A percentile compares a stretch with the other conserved stretches of the same genome.
phyloP scores from a whole-genome alignment of 2,888 invertebrate species.

The Ommatoiulus sabulosus region DNA sequence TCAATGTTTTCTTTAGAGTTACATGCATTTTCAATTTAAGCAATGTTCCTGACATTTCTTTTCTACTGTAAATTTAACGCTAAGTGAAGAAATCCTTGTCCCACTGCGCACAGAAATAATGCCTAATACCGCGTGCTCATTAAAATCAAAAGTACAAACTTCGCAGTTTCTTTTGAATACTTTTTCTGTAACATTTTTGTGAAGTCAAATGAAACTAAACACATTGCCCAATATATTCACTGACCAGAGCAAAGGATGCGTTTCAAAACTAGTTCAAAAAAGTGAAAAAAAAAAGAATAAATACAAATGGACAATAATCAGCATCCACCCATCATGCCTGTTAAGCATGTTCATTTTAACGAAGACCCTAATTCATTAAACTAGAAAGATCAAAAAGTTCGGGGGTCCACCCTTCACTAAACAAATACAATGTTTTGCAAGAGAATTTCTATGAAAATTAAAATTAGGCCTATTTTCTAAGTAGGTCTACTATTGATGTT shows the following conservation, averaged over 20 bases:
- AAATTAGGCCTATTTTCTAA: not conserved
- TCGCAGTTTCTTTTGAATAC: not conserved
- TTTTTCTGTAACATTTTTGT: not conserved
- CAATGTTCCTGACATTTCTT: not conserved
- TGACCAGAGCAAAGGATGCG: not conserved
- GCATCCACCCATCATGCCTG: not conserved
- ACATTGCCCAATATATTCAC: not conserved
- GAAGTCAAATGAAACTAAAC: not conserved
- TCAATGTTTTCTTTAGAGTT: not conserved
- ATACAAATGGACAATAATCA: not conserved
- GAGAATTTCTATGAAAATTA: not conserved
- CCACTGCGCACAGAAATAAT: not conserved
- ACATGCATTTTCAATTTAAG: not conserved
- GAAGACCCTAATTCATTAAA: not conserved
- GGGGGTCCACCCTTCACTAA: not conserved
- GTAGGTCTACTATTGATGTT: not conserved
- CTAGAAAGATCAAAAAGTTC: not conserved
- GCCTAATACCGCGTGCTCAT: not conserved
- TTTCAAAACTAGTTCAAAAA: slow-evolving; percentile 16
- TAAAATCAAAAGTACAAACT: not conserved
- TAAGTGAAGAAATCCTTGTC: not conserved
- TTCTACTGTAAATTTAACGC: not conserved
- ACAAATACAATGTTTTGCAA: not conserved
- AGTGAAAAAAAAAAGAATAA: not conserved
- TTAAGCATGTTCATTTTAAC: not conserved